Conservation (phyloP, 2,888 invertebrate species). For the Stomorhina lunata region DNA sequence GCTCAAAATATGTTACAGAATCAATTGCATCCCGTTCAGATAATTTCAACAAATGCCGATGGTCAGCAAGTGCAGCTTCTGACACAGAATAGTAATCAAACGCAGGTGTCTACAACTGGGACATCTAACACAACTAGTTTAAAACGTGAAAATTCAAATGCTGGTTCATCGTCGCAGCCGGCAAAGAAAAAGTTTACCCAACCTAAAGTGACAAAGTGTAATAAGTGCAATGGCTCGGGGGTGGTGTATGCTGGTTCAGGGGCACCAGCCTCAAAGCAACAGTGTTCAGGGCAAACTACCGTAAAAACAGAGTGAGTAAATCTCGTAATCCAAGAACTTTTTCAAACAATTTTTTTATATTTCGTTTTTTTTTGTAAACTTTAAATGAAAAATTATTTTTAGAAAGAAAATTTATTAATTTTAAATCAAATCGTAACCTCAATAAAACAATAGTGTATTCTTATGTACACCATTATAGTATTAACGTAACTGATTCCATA, state of each 20-base stretch:
- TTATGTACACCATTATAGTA: too few relatives aligned
- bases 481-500: too few relatives aligned
- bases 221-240: constrained; percentile 93
- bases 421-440: too few relatives aligned
- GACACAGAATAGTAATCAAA: constrained; percentile 41
- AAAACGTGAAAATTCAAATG: constrained; percentile 69
- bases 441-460: too few relatives aligned
- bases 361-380: background rate
- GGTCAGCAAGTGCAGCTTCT: constrained; percentile 74
- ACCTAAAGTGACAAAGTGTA: constrained; percentile 89
- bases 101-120: background rate
- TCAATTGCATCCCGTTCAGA: constrained; percentile 73
- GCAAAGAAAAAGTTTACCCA: constrained; percentile 51
- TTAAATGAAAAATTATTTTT: background rate
- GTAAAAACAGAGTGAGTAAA: constrained; percentile 77
- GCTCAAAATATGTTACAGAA: constrained; percentile 81
- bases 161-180: constrained; percentile 83
- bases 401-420: background rate
- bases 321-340: too few relatives aligned
- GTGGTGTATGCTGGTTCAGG: constrained; percentile 82
- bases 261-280: constrained; percentile 69
- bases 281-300: constrained; percentile 67
- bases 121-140: constrained; percentile 63
- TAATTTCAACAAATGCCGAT: constrained; percentile 74
- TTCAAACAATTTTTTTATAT: too few relatives aligned